phyloP scores from a whole-genome alignment of 1,140 invertebrate species.

The Amyelois transitella region DNA sequence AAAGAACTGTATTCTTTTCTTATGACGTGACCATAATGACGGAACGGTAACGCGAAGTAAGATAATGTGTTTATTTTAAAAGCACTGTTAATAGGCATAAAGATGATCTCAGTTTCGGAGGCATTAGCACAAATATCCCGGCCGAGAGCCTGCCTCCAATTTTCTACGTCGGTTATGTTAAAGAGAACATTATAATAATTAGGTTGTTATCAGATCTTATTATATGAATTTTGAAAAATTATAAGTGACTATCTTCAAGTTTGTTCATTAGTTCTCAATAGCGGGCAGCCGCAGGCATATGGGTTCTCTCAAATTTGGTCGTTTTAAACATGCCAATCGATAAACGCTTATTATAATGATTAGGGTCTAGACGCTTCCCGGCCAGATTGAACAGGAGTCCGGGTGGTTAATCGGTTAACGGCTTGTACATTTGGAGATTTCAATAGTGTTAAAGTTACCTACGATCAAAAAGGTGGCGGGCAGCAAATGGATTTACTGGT shows the following conservation, averaged over 20 bases:
- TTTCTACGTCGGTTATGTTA: conserved; percentile 64
- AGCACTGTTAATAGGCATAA: conserved; percentile 50
- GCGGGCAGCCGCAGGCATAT: conserved; percentile 48
- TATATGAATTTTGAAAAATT: conserved; percentile 70
- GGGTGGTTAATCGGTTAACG: conserved; percentile 32
- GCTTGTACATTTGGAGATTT: neutral
- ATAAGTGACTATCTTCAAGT: conserved; percentile 61
- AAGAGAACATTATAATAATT: conserved; percentile 71
- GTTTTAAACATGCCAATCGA: conserved; percentile 66
- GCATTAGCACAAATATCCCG: conserved; percentile 53
- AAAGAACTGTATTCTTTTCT: neutral
- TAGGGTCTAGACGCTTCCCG: conserved; percentile 44
- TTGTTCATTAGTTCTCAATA: conserved; percentile 55
- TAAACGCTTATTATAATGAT: conserved; percentile 71
- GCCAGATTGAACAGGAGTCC: conserved; percentile 43
- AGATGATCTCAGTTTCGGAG: conserved; percentile 56
- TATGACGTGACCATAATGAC: conserved; percentile 4
- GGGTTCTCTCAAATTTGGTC: conserved; percentile 56
- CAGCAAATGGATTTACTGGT: too few relatives aligned
- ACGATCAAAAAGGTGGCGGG: too few relatives aligned
- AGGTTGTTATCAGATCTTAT: conserved; percentile 70
- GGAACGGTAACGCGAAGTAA: conserved; percentile 31
- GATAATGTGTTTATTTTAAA: conserved; percentile 66
- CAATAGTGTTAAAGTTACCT: neutral
- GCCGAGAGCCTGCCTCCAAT: conserved; percentile 43